These are phyloP conservation scores for Cydia amplana DNA, from an alignment of 1,140 invertebrate species.

Conservation along the genomic window DNA sequence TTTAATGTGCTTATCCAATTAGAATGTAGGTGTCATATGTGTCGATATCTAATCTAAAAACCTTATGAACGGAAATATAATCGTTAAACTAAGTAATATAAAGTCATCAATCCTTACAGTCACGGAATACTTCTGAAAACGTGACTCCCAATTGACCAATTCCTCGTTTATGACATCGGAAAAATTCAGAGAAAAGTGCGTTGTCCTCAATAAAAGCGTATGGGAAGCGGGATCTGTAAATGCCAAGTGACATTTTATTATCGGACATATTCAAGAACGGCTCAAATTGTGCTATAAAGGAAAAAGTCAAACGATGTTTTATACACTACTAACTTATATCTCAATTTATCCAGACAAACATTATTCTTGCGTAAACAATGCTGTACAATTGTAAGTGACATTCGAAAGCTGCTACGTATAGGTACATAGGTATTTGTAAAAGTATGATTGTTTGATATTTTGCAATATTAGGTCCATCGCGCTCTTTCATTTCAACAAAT, in stretches of 20 bases:
- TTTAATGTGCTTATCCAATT: too few species aligned
- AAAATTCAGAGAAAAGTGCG: conserved; percentile 5
- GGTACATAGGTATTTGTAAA: too few species aligned
- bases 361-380: background rate
- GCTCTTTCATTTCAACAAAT: too few species aligned
- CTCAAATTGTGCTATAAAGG: background rate
- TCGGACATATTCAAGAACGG: conserved; percentile 13
- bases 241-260: conserved; percentile 32
- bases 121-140: background rate
- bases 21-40: too few species aligned
- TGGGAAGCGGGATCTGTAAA: conserved; percentile 24
- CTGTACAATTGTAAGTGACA: too few species aligned
- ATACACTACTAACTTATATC: background rate
- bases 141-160: conserved; percentile 24
- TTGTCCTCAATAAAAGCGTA: conserved; percentile 27
- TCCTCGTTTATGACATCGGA: conserved; percentile 17
- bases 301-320: conserved; percentile 1
- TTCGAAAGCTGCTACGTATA: too few species aligned
- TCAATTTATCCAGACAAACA: background rate
- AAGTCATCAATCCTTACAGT: too few species aligned
- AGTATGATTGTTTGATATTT: too few species aligned
- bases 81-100: too few species aligned
- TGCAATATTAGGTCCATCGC: too few species aligned
- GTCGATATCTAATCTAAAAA: too few species aligned
- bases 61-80: too few species aligned